Evolutionary conservation across 2,113 vertebrate species (phyloP), one percentile per base, ranked within the genome.

Genomic region (Chionodraco myersi): DNA sequence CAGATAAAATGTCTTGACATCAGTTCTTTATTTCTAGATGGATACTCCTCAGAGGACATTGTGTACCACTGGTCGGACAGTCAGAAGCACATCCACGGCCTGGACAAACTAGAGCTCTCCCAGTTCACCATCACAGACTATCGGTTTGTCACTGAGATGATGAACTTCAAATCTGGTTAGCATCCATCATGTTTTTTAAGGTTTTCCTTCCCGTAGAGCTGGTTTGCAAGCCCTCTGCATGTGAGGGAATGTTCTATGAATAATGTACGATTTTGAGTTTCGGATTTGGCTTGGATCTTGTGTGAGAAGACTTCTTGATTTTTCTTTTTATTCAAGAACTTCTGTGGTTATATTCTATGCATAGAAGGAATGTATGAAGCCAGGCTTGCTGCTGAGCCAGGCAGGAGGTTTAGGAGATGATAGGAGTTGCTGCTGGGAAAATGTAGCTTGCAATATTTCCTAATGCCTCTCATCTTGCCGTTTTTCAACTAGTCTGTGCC

Each of bases 121-220:
- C 98, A 99, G 84, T 99, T 99, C 93, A 99, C 98, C 79, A 98
- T 99, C 86, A 99, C 96, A 12, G 96, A 94, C 89, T 99, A 98
- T 89, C 95, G 91, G 47, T 99, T 99, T 83, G 95, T 96, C 77
- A 98, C 96, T 0, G 97, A 99, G 89, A 93, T 96, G 62, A 94
- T 97, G 96, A 99, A 98, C 92, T 97, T 98, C 89, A 99, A 99
- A 93, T 98, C 97, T 1, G 98, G 98, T 99, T 93, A 95, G 88
- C 3, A 5, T 54, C 21, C 2, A 0, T 59, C 0, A 56, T 67
- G 12, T n/a, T 69, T 1, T 45, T 41, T 14, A 2, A 48, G 45
- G 36, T 56, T 56, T 68, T 41, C 18, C 41, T 49, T 53, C 5
- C 11, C 36, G 41, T 6, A 48, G 45, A 51, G 34, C 3, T 34